Conservation (phyloP, 2,888 invertebrate genomes). For the Panzeria rudis region DNA sequence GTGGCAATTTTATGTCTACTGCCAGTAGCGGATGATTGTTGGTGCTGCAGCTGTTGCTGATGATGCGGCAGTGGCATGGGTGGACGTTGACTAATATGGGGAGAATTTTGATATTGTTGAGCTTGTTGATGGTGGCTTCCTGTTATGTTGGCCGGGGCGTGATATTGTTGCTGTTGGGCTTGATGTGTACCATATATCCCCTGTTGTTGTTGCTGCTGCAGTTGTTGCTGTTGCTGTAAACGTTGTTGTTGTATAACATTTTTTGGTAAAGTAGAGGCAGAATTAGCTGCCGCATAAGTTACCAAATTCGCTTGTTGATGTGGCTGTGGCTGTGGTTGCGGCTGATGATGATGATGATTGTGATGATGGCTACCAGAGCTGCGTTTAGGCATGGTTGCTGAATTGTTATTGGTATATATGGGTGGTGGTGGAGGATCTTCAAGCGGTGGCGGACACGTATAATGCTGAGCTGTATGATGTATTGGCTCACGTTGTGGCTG, state of each 20-base stretch:
- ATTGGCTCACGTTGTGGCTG: constrained; percentile 74
- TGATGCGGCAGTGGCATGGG: constrained; percentile 74
- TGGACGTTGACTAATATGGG: constrained; percentile 68
- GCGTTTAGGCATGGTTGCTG: constrained; percentile 70
- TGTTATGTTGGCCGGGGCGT: constrained; percentile 80
- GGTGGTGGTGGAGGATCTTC: constrained; percentile 83
- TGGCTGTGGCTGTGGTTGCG: constrained; percentile 46
- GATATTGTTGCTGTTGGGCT: constrained; percentile 72
- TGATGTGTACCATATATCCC: constrained; percentile 75
- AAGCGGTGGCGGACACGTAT: constrained; percentile 82
- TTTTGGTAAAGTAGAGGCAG: constrained; percentile 80
- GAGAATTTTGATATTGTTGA: constrained; percentile 75
- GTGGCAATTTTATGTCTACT: constrained; percentile 46
- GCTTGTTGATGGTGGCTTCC: constrained; percentile 76
- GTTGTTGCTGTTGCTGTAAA: constrained; percentile 77
- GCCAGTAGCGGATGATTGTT: constrained; percentile 53
- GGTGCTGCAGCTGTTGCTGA: constrained; percentile 73
- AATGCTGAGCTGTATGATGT: constrained; percentile 75
- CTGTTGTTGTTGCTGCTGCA: constrained; percentile 75
- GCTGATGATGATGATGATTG: constrained; percentile 67
- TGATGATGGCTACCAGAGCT: constrained; percentile 55
- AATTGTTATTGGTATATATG: constrained; percentile 73
- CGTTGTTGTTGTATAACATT: constrained; percentile 77
- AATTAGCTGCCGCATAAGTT: constrained; percentile 77
- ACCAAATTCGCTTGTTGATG: constrained; percentile 73